These are phyloP conservation scores for Campoplex capitator DNA, from an alignment of 2,888 invertebrate genomes.

Conservation along the genomic window DNA sequence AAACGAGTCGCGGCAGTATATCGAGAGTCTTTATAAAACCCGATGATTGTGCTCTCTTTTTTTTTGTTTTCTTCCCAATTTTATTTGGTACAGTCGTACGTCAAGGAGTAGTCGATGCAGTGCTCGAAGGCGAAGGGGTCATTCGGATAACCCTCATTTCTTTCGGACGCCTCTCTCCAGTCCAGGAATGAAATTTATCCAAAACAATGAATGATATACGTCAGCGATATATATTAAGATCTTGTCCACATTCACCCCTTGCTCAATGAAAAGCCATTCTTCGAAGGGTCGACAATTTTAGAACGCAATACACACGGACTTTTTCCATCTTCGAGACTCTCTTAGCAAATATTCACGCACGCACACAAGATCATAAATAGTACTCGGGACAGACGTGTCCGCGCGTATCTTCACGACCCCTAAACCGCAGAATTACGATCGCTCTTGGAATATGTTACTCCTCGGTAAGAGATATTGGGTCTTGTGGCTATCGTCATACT, in stretches of 20 bases:
- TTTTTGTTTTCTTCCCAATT: conserved; percentile 18
- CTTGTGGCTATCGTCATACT: conserved; percentile 10
- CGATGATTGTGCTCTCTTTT: conserved; percentile 36
- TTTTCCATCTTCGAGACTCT: conserved; percentile 10
- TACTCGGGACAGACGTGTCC: conserved; percentile 53
- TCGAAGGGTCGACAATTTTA: conserved; percentile 48
- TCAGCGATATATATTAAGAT: conserved; percentile 32
- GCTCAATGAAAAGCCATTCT: conserved; percentile 43
- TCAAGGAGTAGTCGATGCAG: not conserved
- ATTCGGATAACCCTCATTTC: conserved; percentile 17
- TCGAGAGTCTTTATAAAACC: conserved; percentile 51
- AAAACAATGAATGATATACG: conserved; percentile 31
- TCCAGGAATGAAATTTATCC: conserved; percentile 49
- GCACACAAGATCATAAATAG: conserved; percentile 58
- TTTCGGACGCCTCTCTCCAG: not conserved
- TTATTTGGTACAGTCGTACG: conserved; percentile 1
- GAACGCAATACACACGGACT: conserved; percentile 7
- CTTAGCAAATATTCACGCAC: conserved; percentile 44
- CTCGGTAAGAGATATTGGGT: conserved; percentile 40
- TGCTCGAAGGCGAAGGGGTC: not conserved
- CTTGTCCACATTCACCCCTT: not conserved
- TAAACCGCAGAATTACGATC: conserved; percentile 63
- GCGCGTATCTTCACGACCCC: conserved; percentile 52
- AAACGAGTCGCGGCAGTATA: conserved; percentile 29
- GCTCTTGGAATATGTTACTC: conserved; percentile 67